Evolutionary conservation across 2,888 invertebrate species (phyloP).

Genomic region (Tetragnatha montana): DNA sequence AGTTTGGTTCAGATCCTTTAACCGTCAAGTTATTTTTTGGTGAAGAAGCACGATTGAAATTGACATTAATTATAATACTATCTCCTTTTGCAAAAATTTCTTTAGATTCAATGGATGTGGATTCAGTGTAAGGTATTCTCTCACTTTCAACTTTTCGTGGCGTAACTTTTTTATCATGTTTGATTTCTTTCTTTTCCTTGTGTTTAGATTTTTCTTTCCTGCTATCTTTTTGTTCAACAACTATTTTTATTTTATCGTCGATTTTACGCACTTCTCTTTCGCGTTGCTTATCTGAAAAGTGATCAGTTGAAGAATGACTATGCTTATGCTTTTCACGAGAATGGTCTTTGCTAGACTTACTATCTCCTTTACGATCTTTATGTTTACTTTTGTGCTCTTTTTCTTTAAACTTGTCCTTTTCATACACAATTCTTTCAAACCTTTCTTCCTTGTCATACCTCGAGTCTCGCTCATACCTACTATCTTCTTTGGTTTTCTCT

Average conservation of each 20-base stretch:
- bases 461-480: constrained; percentile 60
- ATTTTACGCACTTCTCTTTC: constrained; percentile 69
- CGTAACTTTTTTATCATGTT: constrained; percentile 71
- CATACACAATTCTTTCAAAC: constrained; percentile 63
- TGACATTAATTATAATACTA: constrained; percentile 93
- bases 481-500: constrained; percentile 60
- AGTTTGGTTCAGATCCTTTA: constrained; percentile 37
- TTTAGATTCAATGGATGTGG: constrained; percentile 79
- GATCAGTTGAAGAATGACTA: constrained; percentile 55
- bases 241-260: constrained; percentile 70
- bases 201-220: constrained; percentile 70
- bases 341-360: constrained; percentile 60
- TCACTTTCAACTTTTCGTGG: constrained; percentile 60
- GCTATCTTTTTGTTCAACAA: constrained; percentile 68
- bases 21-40: constrained; percentile 41
- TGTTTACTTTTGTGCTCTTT: constrained; percentile 67
- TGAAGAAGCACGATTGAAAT: constrained; percentile 79
- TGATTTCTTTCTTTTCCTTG: constrained; percentile 72
- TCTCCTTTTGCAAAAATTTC: constrained; percentile 95
- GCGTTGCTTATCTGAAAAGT: constrained; percentile 62
- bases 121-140: constrained; percentile 58
- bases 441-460: constrained; percentile 65
- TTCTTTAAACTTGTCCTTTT: constrained; percentile 66
- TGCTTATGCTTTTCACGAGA: constrained; percentile 72
- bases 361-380: constrained; percentile 63